Evolutionary conservation across 2,113 vertebrate species (phyloP).

Genomic region (Cyanoliseus patagonus): DNA sequence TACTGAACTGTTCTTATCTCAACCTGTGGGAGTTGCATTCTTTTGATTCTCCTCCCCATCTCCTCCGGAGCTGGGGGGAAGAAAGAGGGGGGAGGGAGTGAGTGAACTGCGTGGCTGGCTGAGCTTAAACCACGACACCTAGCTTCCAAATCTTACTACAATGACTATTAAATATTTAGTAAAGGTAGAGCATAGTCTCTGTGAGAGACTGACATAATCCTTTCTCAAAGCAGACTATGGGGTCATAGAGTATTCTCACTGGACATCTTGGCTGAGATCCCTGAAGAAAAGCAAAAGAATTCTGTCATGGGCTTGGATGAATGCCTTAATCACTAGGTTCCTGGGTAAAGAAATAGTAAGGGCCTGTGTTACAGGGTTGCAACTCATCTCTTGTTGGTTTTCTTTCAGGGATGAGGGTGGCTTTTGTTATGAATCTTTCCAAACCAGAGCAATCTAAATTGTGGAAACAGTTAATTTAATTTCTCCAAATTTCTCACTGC

Average conservation of each 20-base stretch:
- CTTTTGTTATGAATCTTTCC: not conserved
- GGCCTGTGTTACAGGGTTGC: not conserved
- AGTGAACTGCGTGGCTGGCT: no score
- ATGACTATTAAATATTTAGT: not conserved
- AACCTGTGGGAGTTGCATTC: no score
- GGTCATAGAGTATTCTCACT: not conserved
- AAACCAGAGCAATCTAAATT: not conserved
- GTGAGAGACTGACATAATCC: not conserved
- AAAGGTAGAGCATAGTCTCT: not conserved
- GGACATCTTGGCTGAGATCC: not conserved
- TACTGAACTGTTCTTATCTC: no score
- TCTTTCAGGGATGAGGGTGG: not conserved
- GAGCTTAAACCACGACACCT: not conserved
- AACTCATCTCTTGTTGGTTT: not conserved
- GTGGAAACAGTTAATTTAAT: accelerated
- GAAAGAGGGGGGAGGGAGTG: no score
- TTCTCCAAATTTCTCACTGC: not conserved
- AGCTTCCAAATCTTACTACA: not conserved
- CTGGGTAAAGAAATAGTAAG: not conserved
- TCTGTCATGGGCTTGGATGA: not conserved
- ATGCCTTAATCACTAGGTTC: not conserved
- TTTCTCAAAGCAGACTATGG: not conserved
- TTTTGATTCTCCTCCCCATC: no score
- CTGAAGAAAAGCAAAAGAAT: not conserved
- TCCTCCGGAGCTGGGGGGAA: no score